Evolutionary conservation across 2,113 vertebrate genomes (phyloP), one percentile per base, ranked within the genome.

Genomic region (Thinocorus orbignyianus): DNA sequence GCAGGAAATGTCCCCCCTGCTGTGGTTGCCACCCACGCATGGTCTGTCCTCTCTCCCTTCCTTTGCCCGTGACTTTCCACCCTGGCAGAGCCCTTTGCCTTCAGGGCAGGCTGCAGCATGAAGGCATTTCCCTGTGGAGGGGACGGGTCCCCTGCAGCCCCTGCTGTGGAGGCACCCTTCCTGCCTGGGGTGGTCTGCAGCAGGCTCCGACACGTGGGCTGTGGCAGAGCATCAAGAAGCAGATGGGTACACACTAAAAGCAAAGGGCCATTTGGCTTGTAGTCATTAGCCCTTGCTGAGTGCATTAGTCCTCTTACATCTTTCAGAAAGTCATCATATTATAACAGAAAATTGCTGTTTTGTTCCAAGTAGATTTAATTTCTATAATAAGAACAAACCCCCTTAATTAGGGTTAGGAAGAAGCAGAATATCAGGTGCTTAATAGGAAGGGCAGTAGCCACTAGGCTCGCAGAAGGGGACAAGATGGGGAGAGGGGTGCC

Each of bases 301-400:
- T 71, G 80, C 90, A 88, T 96, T 96, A 92, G 57, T 41, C 88
- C 80, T 96, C 92, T 92, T 92, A 70, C 5, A 55, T 71, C 88
- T 81, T 93, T 90, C 77, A 81, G 85, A 88, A 94, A 81, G 60
- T 86, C 72, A 80, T 90, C 42, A 13, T 90, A 95, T 92, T 68
- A 71, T 74, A 94, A 48, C 33, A 88, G 90, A 94, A 96, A 96
- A 95, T 93, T 92, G 79, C 92, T 80, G 7, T 81, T 95, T 92
- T 86, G 65, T 95, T 95, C 93, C 82, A 92, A 83, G 93, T 86
- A 84, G 88, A 52, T 41, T 80, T 93, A 49, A 84, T 93, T 93
- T 94, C 92, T 92, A 44, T 92, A 84, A 65, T 88, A 90, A 88
- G 72, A 90, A 70, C 33, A 88, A 93, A 82, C 1, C 44, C 39